Percentiles rank a stretch among this genome's conserved stretches.
These are phyloP conservation scores for Phrynocephalus versicolor DNA, from an alignment of 2,113 vertebrate genomes.

Conservation along the genomic window DNA sequence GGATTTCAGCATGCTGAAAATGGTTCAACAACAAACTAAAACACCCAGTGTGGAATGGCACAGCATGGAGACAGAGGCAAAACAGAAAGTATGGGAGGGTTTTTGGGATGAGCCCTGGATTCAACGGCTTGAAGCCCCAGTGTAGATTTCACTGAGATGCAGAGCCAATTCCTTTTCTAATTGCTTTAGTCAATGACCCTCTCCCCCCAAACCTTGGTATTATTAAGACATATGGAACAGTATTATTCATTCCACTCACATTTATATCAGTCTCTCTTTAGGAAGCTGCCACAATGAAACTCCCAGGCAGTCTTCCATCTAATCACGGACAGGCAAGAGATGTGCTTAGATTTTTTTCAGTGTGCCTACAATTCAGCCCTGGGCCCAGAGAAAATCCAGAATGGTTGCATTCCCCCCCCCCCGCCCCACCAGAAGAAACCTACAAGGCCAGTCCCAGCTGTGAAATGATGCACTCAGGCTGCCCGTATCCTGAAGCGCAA, in stretches of 20 bases:
- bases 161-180: too few relatives aligned
- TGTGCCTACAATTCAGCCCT: not conserved
- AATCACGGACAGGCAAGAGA: not conserved
- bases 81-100: not conserved
- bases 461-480: not conserved
- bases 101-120: not conserved
- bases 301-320: not conserved
- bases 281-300: not conserved
- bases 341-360: not conserved
- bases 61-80: not conserved
- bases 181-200: too few relatives aligned
- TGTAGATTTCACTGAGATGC: too few relatives aligned
- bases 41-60: not conserved
- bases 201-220: not conserved
- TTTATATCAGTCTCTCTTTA: not conserved
- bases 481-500: not conserved
- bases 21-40: not conserved
- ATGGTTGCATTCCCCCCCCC: too few relatives aligned
- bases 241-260: not conserved
- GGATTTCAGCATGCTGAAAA: not conserved
- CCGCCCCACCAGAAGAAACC: not conserved
- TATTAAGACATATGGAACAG: not conserved
- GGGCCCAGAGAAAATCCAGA: not conserved
- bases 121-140: not conserved
- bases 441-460: too few relatives aligned